phyloP scores from a whole-genome alignment of 2,888 invertebrate genomes.

The Acanthoscelides obtectus region DNA sequence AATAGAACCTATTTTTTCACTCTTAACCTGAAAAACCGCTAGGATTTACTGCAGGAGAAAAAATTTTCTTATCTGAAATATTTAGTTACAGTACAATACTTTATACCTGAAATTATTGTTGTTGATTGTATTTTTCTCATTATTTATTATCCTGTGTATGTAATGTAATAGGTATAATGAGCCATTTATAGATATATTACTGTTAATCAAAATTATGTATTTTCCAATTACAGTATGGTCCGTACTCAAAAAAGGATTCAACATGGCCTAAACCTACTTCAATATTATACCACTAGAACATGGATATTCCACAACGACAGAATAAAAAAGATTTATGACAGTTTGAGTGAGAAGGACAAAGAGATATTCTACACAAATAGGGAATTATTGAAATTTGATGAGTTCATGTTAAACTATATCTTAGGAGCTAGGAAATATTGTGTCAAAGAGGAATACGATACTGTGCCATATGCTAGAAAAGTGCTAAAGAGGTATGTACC shows the following conservation, averaged over 20 bases:
- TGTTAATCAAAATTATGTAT: too few relatives aligned
- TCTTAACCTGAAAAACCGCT: too few relatives aligned
- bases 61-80: too few relatives aligned
- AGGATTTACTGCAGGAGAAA: too few relatives aligned
- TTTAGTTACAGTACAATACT: too few relatives aligned
- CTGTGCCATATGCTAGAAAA: slow-evolving; percentile 66
- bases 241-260: slow-evolving; percentile 59
- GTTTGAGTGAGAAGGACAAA: slow-evolving; percentile 53
- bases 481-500: slow-evolving; percentile 55
- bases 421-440: slow-evolving; percentile 80
- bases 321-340: slow-evolving; percentile 51
- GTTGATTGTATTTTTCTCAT: too few relatives aligned
- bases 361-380: slow-evolving; percentile 57
- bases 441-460: slow-evolving; percentile 75
- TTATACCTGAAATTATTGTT: too few relatives aligned
- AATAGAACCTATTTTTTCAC: too few relatives aligned
- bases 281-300: slow-evolving; percentile 75
- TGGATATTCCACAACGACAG: slow-evolving; percentile 73
- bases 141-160: too few relatives aligned
- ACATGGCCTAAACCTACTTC: slow-evolving; percentile 61
- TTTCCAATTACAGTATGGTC: slow-evolving; percentile 53
- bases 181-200: too few relatives aligned
- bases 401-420: slow-evolving; percentile 66
- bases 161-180: too few relatives aligned
- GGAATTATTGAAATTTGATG: slow-evolving; percentile 56